Conservation (phyloP, 2,113 vertebrate species). For the Phocoena sinus region DNA sequence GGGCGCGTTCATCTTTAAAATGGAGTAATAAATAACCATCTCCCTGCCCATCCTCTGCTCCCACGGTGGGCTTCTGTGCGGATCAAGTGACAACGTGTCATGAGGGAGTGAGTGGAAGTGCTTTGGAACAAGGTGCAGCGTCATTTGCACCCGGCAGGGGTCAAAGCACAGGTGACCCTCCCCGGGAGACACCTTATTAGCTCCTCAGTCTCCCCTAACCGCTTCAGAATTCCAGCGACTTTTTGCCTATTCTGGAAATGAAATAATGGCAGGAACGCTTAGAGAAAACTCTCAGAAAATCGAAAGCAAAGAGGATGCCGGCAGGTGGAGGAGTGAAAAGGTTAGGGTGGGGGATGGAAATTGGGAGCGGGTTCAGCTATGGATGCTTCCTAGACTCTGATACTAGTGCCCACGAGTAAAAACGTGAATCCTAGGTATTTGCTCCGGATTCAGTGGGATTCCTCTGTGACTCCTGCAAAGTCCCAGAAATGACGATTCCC, state of each 20-base stretch:
- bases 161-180: background rate
- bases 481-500: background rate
- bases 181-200: too few species aligned
- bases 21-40: background rate
- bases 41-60: background rate
- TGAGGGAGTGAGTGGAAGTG: fast-evolving
- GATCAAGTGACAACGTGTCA: background rate
- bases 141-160: background rate
- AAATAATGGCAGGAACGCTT: background rate
- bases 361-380: background rate
- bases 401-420: background rate
- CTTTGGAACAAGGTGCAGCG: background rate
- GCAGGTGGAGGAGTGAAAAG: background rate
- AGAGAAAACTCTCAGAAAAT: background rate
- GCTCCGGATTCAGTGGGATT: background rate
- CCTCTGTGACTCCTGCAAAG: background rate
- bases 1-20: background rate
- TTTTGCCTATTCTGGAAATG: background rate
- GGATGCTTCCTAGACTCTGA: background rate
- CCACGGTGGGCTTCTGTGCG: fast-evolving
- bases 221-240: background rate
- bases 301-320: background rate
- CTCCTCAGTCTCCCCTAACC: background rate
- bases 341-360: background rate
- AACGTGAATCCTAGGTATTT: background rate